Evolutionary conservation across 1,140 invertebrate species (phyloP), one percentile per base, ranked within the genome.

Genomic region (Scaptomyza montana): DNA sequence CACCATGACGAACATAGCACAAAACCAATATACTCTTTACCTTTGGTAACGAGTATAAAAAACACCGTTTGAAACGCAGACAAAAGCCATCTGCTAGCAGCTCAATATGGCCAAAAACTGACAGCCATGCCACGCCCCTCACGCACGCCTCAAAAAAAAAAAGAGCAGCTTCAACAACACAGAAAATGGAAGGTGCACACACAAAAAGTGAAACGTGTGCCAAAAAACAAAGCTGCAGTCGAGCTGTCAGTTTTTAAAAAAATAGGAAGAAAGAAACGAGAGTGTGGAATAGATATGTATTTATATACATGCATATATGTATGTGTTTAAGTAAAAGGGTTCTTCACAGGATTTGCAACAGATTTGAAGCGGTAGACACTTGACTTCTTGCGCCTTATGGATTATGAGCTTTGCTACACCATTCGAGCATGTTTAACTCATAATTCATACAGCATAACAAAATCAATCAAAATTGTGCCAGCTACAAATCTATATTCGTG

Each of bases 81-180:
- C 84, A 77, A 74, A 84, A 79, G 69, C 84, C 82, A 89, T 89
- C 84, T 89, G 84, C 73, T 77, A 45, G 62, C 77, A 78, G 77
- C 63, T 79, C 85, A 80, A 78, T 81, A 80, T 53, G 71, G 65
- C 62, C 53, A 70, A 60, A 60, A 81, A 70, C 82, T 76, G 82
- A 85, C 81, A 85, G 62, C 12, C 33, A 55, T 45, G 65, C 51
- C 80, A 84, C 80, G 74, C 77, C 77, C 64, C 41, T 16, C 28
- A 43, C 2, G 13, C 43, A 25, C 8, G n/a, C 54, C 33, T 19
- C 33, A 7, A 3, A 59, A 21, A 61, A 21, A 36, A 30, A 56
- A 73, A 79, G 21, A 25, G 21, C 21, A 25, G 21, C 21, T 1
- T 1, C 21, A 25, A 25, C 21, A 67, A 59, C 16, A 16, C 16